phyloP scores from a whole-genome alignment of 1,140 invertebrate species.

The Ips nitidus region DNA sequence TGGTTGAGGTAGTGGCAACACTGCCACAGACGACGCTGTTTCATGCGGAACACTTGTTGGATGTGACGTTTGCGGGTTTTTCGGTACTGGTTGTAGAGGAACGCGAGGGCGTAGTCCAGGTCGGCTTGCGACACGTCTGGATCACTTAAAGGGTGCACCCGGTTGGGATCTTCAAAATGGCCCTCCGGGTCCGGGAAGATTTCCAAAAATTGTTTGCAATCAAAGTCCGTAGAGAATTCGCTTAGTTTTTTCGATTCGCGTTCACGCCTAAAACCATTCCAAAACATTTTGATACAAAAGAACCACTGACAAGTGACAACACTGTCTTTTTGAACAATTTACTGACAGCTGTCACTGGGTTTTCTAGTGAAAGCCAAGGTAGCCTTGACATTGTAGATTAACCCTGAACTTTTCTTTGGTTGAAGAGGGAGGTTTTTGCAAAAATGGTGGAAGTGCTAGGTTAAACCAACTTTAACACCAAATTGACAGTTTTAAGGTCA shows the following conservation, averaged over 20 bases:
- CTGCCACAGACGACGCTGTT: conserved; percentile 36
- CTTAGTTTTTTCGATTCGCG: conserved; percentile 50
- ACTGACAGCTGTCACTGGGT: no score
- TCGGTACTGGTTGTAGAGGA: conserved; percentile 49
- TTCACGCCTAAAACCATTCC: conserved; percentile 32
- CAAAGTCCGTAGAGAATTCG: conserved; percentile 51
- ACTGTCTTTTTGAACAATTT: no score
- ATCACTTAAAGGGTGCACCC: conserved; percentile 6
- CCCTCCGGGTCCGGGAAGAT: conserved; percentile 59
- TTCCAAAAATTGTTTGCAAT: conserved; percentile 57
- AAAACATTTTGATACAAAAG: conserved; percentile 15
- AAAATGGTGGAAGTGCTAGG: no score
- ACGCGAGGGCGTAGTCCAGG: conserved; percentile 47
- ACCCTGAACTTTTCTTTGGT: no score
- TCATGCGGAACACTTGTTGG: conserved; percentile 45
- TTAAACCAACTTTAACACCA: no score
- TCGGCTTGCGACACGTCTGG: conserved; percentile 1
- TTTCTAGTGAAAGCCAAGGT: no score
- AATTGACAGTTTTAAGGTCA: no score
- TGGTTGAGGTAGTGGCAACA: conserved; percentile 36
- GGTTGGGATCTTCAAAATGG: conserved; percentile 54
- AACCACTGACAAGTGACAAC: not conserved
- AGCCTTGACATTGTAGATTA: no score
- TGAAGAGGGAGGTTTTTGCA: no score
- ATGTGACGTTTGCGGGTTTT: conserved; percentile 37